phyloP scores from a whole-genome alignment of 2,113 vertebrate genomes.

The Phocoena phocoena region DNA sequence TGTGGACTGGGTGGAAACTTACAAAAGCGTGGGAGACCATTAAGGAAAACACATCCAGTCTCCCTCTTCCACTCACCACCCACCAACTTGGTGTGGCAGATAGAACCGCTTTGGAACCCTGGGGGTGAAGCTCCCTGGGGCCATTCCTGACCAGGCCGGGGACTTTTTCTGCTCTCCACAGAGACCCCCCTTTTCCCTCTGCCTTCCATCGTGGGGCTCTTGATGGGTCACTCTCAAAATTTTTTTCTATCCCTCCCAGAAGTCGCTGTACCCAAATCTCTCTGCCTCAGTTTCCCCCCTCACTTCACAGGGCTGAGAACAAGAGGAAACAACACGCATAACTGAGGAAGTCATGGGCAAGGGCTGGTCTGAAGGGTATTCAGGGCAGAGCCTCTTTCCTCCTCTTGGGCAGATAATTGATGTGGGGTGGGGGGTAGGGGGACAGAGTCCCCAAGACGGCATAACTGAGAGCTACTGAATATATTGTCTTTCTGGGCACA shows the following conservation, averaged over 20 bases:
- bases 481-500: slow-evolving; percentile 14
- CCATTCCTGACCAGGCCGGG: background rate
- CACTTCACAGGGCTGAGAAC: background rate
- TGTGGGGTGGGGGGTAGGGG: background rate
- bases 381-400: background rate
- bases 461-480: slow-evolving; percentile 22
- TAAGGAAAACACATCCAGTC: background rate
- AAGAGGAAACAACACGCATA: background rate
- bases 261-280: background rate
- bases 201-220: background rate
- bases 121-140: background rate
- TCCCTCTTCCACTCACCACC: background rate
- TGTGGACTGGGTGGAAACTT: background rate
- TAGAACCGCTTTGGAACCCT: background rate
- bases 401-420: slow-evolving; percentile 16
- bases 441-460: background rate
- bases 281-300: slow-evolving; percentile 52
- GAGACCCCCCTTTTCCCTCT: background rate
- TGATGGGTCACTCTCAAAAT: background rate
- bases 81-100: background rate
- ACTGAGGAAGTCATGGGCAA: background rate
- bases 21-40: background rate
- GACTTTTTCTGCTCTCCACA: background rate
- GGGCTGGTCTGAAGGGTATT: background rate
- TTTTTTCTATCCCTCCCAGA: background rate